Percentiles rank a stretch among this genome's conserved stretches.
phyloP scores from a whole-genome alignment of 1,140 invertebrate species.

The Argopecten irradians region DNA sequence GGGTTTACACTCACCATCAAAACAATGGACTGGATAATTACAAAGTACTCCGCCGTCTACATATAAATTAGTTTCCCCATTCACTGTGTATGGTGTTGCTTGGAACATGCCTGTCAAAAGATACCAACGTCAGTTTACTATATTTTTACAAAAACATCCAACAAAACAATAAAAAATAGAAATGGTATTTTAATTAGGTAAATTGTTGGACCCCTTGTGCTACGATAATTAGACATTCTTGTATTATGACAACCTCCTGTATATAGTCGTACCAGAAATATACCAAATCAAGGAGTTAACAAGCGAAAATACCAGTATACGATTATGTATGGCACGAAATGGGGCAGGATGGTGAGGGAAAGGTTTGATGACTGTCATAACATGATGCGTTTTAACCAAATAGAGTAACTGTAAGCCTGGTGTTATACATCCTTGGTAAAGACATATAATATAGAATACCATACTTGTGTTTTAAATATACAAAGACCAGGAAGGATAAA shows the following conservation, averaged over 20 bases:
- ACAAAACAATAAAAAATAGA: no score
- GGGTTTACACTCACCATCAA: conserved; percentile 59
- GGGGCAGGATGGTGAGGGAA: no score
- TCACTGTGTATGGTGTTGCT: conserved; percentile 53
- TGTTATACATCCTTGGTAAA: conserved; percentile 44
- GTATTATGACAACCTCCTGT: no score
- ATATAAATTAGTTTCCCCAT: conserved; percentile 61
- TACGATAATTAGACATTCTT: no score
- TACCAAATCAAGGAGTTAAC: no score
- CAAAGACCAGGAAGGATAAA: not conserved
- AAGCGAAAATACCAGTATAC: no score
- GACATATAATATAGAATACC: not conserved
- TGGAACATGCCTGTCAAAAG: conserved; percentile 59
- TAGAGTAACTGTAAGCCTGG: conserved; percentile 34
- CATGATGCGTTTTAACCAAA: not conserved
- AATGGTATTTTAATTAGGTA: no score
- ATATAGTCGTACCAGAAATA: no score
- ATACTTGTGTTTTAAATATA: not conserved
- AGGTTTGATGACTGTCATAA: no score
- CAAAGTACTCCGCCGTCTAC: conserved; percentile 69
- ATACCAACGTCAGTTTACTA: not conserved
- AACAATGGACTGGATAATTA: conserved; percentile 70
- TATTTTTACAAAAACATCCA: not conserved
- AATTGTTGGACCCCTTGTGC: no score
- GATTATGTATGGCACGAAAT: no score